Base-by-base conservation (phyloP, 1,140 invertebrate species). In the Ptiloglossa arizonensis region DNA sequence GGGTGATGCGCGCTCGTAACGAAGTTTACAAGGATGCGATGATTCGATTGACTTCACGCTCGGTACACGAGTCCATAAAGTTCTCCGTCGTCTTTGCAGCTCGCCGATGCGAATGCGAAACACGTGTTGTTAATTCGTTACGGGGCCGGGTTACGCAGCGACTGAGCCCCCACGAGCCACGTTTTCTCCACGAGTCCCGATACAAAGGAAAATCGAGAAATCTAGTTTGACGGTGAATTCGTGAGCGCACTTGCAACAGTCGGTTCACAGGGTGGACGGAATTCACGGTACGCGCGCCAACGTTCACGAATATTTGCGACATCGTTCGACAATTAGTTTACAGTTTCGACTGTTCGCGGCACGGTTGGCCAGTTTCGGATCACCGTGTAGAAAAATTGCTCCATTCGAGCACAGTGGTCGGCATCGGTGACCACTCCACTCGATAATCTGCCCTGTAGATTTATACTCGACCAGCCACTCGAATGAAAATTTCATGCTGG, bases 91-190 rank as follows among this genome's bases (percentile, higher is more conserved):
- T 50, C 24, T 71, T 62, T 41, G 27, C 22, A 69, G n/a, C 27
- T 17, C 2, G 13, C 22, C 64, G 66, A 50, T 59, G 44, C 27
- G 73, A 76, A 76, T 76, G 73, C 73, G 54, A 60, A 69, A 76
- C 73, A 76, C 73, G 73, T 76, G 54, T 69, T 57, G 73, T 69
- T 76, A 76, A 76, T 76, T 76, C 50, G 73, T 69, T 46, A 69
- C 73, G 73, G 63, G n/a, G 29, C 46, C 22, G 32, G 22, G 48
- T 64, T 73, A 66, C 60, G 59, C 29, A 22, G 62, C 3, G 35
- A 24, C 64, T 32, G 35, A 41, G 70, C 32, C 29, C 59, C 24
- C 52, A 38, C 41, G 62, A 32, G 27, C 27, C 24, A 32, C 32
- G 29, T 35, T 38, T n/a, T 41, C 24, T 44, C 15, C 27, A 0